Evolutionary conservation across 1,140 invertebrate species (phyloP), one percentile per base, ranked within the genome.

Genomic region (Hylyphantes graminicola): DNA sequence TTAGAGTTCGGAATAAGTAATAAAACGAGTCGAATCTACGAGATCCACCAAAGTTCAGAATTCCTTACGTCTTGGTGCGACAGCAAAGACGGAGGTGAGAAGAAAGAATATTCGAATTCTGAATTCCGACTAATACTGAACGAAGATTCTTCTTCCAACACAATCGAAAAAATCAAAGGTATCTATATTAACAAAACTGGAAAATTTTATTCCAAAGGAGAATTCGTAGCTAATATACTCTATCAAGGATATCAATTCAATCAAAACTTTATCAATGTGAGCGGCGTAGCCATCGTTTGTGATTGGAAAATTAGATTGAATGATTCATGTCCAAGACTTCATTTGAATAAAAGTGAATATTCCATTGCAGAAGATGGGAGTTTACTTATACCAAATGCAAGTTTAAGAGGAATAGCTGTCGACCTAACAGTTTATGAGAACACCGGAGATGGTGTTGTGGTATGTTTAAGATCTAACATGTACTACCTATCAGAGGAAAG

Each of bases 121-220:
- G 85, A 86, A 0, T 86, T 86, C 50, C 77, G 19, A 5, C n/a
- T 85, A 17, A 79, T 86, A 50, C 19, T 86, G 13, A 63, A 67
- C 13, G 54, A 86, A 12, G 50, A 78, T 48, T 12, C 21, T n/a
- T 61, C 80, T 35, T 17, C 53, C 0, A 13, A 13, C 8, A n/a
- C 12, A 8, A 51, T n/a, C 12, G 57, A 68, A 2, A 64, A 48
- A 68, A 63, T 83, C 15, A 85, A 78, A 75, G 67, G 61, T 4
- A 63, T 86, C n/a, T 86, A 86, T 48, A 68, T 86, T 12, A 86
- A 86, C 64, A 82, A 75, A 65, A 86, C 86, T 3, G 65, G 51
- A 4, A 83, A 83, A 57, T 84, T 77, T 65, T 86, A 86, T 19
- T 21, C 51, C 1, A 81, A 77, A 73, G 86, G 86, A 8, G 48